A percentile compares a stretch with the other conserved stretches of the same genome.
Conservation (phyloP, 2,113 vertebrate genomes). For the Chamaea fasciata region DNA sequence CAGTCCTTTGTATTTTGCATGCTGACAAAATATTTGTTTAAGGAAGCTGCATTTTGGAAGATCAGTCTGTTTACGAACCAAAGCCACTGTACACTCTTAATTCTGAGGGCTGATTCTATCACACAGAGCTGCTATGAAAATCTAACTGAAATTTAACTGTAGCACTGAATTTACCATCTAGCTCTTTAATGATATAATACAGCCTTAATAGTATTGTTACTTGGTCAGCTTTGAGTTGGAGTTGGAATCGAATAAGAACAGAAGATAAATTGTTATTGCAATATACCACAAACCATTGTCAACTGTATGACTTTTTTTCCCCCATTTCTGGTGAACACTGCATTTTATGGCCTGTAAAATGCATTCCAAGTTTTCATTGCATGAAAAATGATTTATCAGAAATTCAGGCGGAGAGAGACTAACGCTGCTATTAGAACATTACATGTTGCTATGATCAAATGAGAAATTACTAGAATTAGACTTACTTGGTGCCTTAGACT, state of each 20-base stretch:
- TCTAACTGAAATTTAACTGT: background rate
- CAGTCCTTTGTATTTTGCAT: background rate
- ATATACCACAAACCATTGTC: background rate
- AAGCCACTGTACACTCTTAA: background rate
- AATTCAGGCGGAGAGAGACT: background rate
- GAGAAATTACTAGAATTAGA: background rate
- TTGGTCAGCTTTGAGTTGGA: background rate
- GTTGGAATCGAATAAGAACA: background rate
- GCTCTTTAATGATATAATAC: background rate
- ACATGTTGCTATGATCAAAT: background rate
- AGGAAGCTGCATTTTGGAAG: background rate
- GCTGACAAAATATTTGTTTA: background rate
- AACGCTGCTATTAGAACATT: background rate
- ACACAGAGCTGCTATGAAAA: background rate
- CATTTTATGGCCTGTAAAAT: background rate
- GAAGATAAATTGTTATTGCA: background rate
- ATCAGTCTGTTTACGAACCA: background rate
- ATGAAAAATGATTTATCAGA: background rate
- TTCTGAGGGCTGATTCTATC: background rate
- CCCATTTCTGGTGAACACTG: background rate
- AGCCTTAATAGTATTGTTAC: background rate
- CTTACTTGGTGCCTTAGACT: background rate
- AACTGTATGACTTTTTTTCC: background rate
- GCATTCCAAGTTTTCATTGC: background rate
- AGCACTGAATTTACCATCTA: background rate